Conservation (phyloP, 2,113 vertebrate species). For the Trichomycterus rosablanca region DNA sequence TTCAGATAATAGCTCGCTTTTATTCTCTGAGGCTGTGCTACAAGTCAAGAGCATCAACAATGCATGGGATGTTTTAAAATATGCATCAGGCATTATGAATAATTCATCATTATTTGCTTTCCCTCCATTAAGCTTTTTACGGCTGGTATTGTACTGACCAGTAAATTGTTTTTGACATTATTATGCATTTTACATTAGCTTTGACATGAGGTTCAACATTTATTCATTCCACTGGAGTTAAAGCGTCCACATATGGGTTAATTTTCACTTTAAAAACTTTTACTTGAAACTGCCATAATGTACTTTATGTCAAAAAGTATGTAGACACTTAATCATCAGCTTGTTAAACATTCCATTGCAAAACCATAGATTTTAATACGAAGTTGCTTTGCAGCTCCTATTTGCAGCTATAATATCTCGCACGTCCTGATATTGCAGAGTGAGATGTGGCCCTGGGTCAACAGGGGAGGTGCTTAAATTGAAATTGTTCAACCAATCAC, state of each 20-base stretch:
- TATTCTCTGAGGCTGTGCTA: constrained; percentile 18
- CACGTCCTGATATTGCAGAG: no score
- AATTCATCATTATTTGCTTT: constrained; percentile 27
- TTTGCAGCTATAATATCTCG: no score
- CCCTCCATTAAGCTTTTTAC: constrained; percentile 26
- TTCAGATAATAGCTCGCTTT: constrained; percentile 30
- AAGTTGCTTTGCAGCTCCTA: no score
- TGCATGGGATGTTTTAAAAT: constrained; percentile 25
- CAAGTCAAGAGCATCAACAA: neutral
- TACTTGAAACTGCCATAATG: no score
- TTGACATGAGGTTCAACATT: constrained; percentile 6
- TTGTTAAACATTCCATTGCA: no score
- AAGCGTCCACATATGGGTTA: neutral
- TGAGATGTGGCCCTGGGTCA: no score
- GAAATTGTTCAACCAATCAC: no score
- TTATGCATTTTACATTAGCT: constrained; percentile 11
- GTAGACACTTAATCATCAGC: no score
- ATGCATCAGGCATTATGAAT: constrained; percentile 28
- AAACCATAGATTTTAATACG: no score
- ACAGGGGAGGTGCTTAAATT: no score
- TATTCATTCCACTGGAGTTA: constrained; percentile 1
- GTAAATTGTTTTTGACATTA: constrained; percentile 32
- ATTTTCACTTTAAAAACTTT: no score
- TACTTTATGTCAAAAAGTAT: no score
- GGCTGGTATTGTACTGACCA: constrained; percentile 16